Conservation (phyloP, 2,113 vertebrate genomes). For the Benitochromis conjunctus region DNA sequence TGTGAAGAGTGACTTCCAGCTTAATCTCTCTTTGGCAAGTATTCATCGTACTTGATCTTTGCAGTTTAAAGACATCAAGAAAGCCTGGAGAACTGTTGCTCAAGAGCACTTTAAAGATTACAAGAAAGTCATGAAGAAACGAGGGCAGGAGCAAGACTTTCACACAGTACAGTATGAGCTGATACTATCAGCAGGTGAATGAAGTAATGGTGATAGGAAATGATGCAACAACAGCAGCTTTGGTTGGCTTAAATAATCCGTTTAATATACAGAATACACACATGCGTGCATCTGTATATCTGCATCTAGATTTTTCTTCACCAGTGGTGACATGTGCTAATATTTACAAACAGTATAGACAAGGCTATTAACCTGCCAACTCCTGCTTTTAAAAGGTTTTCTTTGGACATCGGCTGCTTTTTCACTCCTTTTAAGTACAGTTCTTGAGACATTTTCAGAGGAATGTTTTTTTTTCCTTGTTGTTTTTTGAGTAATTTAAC, state of each 20-base stretch:
- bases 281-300: background rate
- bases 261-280: background rate
- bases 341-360: background rate
- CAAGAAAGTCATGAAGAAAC: fast-evolving
- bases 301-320: background rate
- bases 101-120: background rate
- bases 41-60: background rate
- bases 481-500: background rate
- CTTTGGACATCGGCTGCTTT: background rate
- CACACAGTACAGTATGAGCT: background rate
- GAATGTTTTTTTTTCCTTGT: background rate
- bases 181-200: background rate
- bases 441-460: background rate
- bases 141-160: background rate
- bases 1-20: background rate
- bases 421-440: background rate
- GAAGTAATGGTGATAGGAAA: background rate
- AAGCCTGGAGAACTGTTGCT: background rate
- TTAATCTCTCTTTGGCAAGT: background rate
- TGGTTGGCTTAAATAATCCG: background rate
- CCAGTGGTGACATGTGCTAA: background rate
- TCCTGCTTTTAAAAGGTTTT: background rate
- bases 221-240: background rate
- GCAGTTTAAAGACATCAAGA: background rate
- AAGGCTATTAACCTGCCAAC: background rate